Evolutionary conservation across 2,113 vertebrate genomes (phyloP).

Genomic region (Leucopternis melanops): DNA sequence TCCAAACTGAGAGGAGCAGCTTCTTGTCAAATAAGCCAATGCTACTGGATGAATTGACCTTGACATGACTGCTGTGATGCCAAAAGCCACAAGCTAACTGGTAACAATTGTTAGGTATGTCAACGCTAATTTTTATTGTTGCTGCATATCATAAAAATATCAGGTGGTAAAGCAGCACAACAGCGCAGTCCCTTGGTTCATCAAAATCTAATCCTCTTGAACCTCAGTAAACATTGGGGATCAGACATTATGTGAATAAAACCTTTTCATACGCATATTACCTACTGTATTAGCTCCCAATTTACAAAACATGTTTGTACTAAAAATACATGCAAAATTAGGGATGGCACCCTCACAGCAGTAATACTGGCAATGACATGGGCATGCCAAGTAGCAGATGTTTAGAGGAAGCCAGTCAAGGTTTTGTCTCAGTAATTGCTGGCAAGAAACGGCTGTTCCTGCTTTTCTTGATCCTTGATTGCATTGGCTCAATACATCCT

Average conservation of each 20-base stretch:
- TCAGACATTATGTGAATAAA: not conserved
- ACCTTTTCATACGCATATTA: not conserved
- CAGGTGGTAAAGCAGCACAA: not conserved
- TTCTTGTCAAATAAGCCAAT: conserved; percentile 8
- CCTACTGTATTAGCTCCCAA: not conserved
- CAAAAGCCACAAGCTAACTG: conserved; percentile 1
- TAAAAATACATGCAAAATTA: not conserved
- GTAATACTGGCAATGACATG: not conserved
- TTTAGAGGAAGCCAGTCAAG: not conserved
- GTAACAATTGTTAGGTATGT: not conserved
- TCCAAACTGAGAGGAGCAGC: conserved; percentile 35
- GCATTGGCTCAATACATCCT: not conserved
- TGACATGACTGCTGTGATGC: conserved; percentile 28
- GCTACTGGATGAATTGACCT: not conserved
- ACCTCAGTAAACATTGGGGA: not conserved
- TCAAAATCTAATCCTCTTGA: not conserved
- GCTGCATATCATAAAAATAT: not conserved
- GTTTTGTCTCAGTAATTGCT: not conserved
- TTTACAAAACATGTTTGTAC: not conserved
- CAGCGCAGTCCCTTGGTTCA: not conserved
- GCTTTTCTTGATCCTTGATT: not conserved
- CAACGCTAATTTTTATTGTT: not conserved
- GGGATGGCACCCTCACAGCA: not conserved
- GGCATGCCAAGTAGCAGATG: not conserved
- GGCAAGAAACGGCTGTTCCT: not conserved